These are phyloP conservation scores for Crossocerus cetratus DNA, from an alignment of 2,888 invertebrate species.

Conservation along the genomic window DNA sequence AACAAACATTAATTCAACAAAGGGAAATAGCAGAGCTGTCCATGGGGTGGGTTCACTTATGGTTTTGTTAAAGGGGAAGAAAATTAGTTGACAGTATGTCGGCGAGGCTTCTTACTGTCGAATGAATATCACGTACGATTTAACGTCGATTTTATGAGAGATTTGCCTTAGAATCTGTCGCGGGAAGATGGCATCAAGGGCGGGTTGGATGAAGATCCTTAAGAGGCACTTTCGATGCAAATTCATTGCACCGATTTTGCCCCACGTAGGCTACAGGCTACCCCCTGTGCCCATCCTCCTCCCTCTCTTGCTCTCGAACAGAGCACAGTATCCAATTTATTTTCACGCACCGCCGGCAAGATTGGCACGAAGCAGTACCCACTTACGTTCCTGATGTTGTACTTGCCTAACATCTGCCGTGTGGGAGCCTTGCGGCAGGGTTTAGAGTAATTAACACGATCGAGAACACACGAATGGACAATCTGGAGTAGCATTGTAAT, in stretches of 20 bases:
- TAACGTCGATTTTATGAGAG: constrained; percentile 67
- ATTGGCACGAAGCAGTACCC: constrained; percentile 46
- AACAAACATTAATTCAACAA: no score
- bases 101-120: not conserved
- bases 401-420: not conserved
- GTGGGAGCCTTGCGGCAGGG: not conserved
- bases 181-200: constrained; percentile 15
- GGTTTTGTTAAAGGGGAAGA: no score
- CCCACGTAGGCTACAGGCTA: constrained; percentile 29
- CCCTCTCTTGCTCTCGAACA: constrained; percentile 34
- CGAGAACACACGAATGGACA: no score
- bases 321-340: constrained; percentile 61
- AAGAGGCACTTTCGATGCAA: constrained; percentile 75
- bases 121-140: constrained; percentile 50
- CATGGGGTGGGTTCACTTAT: no score
- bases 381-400: not conserved
- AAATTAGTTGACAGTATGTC: not conserved
- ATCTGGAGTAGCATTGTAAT: no score
- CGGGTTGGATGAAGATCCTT: constrained; percentile 60
- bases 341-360: constrained; percentile 43
- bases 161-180: constrained; percentile 65
- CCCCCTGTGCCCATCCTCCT: not conserved
- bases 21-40: no score
- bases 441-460: not conserved
- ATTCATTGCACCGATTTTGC: constrained; percentile 65